phyloP scores from a whole-genome alignment of 1,140 invertebrate genomes.

The Sarcophaga peregrina region DNA sequence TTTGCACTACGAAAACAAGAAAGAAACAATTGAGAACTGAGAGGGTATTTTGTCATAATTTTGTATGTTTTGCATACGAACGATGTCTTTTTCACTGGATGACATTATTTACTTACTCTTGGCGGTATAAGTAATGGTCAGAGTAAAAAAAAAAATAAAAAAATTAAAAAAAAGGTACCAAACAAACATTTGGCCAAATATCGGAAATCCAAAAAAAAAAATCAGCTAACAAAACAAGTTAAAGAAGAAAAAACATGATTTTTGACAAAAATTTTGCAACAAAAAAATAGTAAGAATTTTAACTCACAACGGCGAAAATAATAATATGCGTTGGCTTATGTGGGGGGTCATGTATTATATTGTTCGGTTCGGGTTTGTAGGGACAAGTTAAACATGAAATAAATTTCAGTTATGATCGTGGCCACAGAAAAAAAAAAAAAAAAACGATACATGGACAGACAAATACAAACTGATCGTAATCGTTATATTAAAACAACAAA shows the following conservation, averaged over 20 bases:
- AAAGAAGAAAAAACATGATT: too few species aligned
- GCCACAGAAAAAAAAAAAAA: background rate
- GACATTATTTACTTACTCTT: conserved; percentile 44
- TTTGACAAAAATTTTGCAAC: too few species aligned
- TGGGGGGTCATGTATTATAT: conserved; percentile 22
- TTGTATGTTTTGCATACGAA: conserved; percentile 42
- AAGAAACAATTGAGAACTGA: background rate
- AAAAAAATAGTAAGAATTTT: background rate
- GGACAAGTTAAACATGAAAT: conserved; percentile 19
- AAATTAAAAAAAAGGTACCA: too few species aligned
- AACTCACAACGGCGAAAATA: background rate
- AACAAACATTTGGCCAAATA: too few species aligned
- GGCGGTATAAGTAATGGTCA: conserved; percentile 9
- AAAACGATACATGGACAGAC: background rate
- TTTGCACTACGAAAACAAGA: background rate
- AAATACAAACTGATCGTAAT: background rate
- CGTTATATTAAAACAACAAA: background rate
- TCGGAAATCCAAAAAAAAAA: too few species aligned
- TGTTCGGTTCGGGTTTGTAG: background rate
- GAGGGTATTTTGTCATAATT: conserved; percentile 45
- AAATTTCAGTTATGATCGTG: conserved; percentile 22
- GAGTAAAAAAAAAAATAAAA: too few species aligned
- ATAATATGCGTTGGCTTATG: conserved; percentile 21
- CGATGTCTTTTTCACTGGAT: conserved; percentile 45
- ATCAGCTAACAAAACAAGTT: too few species aligned